phyloP scores from a whole-genome alignment of 1,140 invertebrate genomes.

The Drosophila bifasciata region DNA sequence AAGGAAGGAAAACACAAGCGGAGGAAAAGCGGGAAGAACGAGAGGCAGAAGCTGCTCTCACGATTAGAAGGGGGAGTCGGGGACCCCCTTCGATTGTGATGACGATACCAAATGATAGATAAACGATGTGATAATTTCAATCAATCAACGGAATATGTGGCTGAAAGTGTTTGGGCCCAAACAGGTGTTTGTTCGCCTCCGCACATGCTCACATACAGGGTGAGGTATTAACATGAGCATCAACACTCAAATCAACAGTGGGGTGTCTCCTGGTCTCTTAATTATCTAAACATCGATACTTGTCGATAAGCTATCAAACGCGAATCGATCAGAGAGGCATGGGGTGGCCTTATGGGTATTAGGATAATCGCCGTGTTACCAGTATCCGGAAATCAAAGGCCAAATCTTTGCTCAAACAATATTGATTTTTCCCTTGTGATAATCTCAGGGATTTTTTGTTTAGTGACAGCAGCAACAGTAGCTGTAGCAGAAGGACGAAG shows the following conservation, averaged over 20 bases:
- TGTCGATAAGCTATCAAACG: slow-evolving; percentile 14
- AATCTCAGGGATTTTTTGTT: slow-evolving; percentile 17
- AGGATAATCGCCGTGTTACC: slow-evolving; percentile 38
- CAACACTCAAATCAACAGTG: no score
- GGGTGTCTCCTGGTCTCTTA: no score
- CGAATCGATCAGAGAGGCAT: slow-evolving; percentile 34
- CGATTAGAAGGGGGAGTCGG: slow-evolving; percentile 1
- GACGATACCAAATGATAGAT: slow-evolving; percentile 3
- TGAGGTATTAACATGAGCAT: no score
- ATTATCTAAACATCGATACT: not conserved
- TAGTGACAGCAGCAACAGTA: slow-evolving; percentile 3
- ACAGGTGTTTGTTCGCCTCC: slow-evolving; percentile 14
- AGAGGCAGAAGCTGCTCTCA: slow-evolving; percentile 11
- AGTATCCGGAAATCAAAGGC: slow-evolving; percentile 40
- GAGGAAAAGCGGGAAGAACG: no score
- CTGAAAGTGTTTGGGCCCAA: slow-evolving; percentile 14
- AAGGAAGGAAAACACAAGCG: not conserved
- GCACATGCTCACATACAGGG: slow-evolving; percentile 5
- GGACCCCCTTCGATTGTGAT: not conserved
- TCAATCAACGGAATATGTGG: slow-evolving; percentile 15
- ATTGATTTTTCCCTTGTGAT: slow-evolving; percentile 54
- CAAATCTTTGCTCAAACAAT: slow-evolving; percentile 32
- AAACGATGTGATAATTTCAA: slow-evolving; percentile 25
- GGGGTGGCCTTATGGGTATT: not conserved
- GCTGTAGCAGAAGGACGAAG: slow-evolving; percentile 19